Base-by-base conservation (phyloP, 2,888 invertebrate species). In the Trachelus iudaicus region DNA sequence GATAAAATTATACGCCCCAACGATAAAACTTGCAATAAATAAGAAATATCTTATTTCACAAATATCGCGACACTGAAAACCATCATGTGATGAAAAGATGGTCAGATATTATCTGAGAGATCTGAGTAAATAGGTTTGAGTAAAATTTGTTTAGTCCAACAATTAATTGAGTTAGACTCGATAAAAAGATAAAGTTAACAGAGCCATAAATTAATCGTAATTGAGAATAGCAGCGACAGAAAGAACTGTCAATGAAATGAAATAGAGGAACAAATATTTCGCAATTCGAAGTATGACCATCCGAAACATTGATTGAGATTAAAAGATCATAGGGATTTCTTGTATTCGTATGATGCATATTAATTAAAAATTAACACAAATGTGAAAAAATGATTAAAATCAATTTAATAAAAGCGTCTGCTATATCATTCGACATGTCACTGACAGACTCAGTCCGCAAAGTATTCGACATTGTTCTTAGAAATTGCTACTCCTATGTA, bases 361-460 rank as follows among this genome's bases (percentile, higher is more conserved):
- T 71, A 34, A 34, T 71, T 13, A 71, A 12, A 71, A 71, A 71
- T 71, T 71, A 56, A 71, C 31, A 75, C 76, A 79, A 75, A 77
- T 75, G 75, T 75, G 77, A 80, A 75, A 82, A 84, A 81, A 71
- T 81, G 82, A 86, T 82, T 81, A 82, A 81, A 79, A 81, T 79
- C 79, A 84, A 84, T 84, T 84, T 35, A 79, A 69, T 30, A 85
- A 84, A 87, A 86, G 83, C 88, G 89, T 89, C 89, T 89, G 89
- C 89, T 88, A 86, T 83, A 84, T 85, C 81, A 82, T 77, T 81
- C 81, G 85, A 87, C 82, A 88, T 87, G 88, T 89, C 88, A 89
- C 85, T 87, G 84, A 85, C 85, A 85, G 83, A 83, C 82, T 33
- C 74, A 30, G 30, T 13, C n/a, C 34, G 74, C 11, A n/a, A 33